phyloP scores from a whole-genome alignment of 2,113 vertebrate species.

The Percopsis transmontana region DNA sequence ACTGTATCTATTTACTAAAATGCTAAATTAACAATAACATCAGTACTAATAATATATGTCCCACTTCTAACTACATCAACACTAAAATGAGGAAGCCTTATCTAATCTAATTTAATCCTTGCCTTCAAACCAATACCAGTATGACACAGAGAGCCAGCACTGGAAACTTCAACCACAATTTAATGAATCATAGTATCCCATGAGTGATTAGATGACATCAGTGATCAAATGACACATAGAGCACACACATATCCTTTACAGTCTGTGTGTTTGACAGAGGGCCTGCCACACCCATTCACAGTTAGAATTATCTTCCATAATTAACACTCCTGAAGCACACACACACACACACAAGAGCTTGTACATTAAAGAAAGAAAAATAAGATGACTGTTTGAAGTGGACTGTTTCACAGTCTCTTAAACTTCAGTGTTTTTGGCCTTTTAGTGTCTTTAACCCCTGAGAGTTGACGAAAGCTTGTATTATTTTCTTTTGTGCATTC shows the following conservation, averaged over 20 bases:
- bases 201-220: constrained; percentile 34
- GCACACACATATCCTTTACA: constrained; percentile 10
- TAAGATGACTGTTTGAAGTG: no score
- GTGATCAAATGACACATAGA: constrained; percentile 32
- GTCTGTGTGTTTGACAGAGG: constrained; percentile 41
- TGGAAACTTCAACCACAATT: constrained; percentile 52
- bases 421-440: no score
- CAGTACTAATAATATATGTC: no score
- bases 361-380: not conserved
- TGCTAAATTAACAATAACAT: no score
- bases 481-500: no score
- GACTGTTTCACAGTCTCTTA: no score
- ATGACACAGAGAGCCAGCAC: not conserved
- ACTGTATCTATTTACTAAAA: no score
- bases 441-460: no score
- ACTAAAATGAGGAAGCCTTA: not conserved
- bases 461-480: no score
- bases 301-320: constrained; percentile 41
- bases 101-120: constrained; percentile 7
- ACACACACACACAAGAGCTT: constrained; percentile 13
- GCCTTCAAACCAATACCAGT: not conserved
- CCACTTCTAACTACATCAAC: no score
- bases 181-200: constrained; percentile 42
- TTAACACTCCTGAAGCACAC: constrained; percentile 33
- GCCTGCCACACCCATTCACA: constrained; percentile 58